Conservation (phyloP, 2,113 vertebrate genomes). For the Pluvialis apricaria region DNA sequence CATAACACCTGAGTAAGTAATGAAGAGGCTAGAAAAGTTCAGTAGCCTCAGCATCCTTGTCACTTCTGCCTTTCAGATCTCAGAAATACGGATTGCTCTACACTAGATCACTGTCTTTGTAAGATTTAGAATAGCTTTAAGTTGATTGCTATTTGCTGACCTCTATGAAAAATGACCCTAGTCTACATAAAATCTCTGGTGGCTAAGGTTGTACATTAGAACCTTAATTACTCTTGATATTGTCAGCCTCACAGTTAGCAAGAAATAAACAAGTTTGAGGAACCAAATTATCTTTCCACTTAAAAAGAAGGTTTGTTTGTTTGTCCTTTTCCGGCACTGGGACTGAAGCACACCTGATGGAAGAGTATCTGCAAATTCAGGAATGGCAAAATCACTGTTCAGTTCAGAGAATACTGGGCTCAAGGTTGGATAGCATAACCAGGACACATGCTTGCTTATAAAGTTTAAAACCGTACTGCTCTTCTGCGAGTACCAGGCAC, state of each 20-base stretch:
- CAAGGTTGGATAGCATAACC: not conserved
- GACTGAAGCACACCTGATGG: not conserved
- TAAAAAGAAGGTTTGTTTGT: not conserved
- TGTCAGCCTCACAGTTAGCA: not conserved
- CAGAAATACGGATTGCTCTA: not conserved
- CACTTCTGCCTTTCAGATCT: not conserved
- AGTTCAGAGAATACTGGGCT: not conserved
- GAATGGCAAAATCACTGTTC: not conserved
- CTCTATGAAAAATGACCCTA: not conserved
- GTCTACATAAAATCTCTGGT: not conserved
- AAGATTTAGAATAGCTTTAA: not conserved
- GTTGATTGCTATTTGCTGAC: not conserved
- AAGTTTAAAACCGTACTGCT: not conserved
- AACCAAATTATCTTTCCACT: not conserved
- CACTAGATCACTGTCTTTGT: not conserved
- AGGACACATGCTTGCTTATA: not conserved
- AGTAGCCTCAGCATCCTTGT: not conserved
- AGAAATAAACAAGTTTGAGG: not conserved
- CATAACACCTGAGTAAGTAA: not conserved
- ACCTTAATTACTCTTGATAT: not conserved
- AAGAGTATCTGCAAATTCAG: not conserved
- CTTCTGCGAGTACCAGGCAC: not conserved
- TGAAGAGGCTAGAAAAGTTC: not conserved
- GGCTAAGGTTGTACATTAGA: not conserved
- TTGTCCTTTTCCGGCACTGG: not conserved